phyloP scores from a whole-genome alignment of 2,113 vertebrate genomes.

The Hyperopisus bebe region DNA sequence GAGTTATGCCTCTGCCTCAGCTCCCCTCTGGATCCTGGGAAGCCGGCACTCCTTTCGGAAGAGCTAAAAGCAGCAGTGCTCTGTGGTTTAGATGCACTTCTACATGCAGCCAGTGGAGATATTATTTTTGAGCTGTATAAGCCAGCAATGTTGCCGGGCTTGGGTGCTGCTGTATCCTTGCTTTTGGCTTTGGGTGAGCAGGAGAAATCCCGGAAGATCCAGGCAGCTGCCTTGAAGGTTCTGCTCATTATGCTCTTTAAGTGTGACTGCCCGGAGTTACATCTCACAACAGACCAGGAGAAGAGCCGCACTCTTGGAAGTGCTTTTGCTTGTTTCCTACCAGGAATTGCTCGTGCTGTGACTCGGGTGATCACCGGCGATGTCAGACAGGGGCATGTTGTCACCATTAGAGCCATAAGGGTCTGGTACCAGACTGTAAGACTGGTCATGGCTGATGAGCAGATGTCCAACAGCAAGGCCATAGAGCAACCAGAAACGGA shows the following conservation, averaged over 20 bases:
- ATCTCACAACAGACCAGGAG: slow-evolving; percentile 35
- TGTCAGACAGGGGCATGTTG: slow-evolving; percentile 74
- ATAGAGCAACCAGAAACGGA: slow-evolving; percentile 37
- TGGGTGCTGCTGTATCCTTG: slow-evolving; percentile 78
- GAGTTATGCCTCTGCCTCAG: slow-evolving; percentile 81
- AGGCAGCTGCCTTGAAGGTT: slow-evolving; percentile 68
- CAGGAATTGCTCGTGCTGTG: slow-evolving; percentile 71
- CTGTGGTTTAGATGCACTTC: slow-evolving; percentile 64
- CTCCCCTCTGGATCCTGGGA: slow-evolving; percentile 54
- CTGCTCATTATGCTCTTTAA: slow-evolving; percentile 71
- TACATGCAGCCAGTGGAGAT: slow-evolving; percentile 75
- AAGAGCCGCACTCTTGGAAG: slow-evolving; percentile 58
- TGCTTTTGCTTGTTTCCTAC: slow-evolving; percentile 81
- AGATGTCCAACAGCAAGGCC: slow-evolving; percentile 51
- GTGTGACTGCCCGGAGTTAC: slow-evolving; percentile 69
- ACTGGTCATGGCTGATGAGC: slow-evolving; percentile 74
- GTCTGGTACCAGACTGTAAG: slow-evolving; percentile 66
- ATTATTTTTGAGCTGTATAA: slow-evolving; percentile 68
- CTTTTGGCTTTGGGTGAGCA: slow-evolving; percentile 73
- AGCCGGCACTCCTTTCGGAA: slow-evolving; percentile 60
- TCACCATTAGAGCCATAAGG: slow-evolving; percentile 67
- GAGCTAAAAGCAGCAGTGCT: slow-evolving; percentile 73
- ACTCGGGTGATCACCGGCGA: slow-evolving; percentile 76
- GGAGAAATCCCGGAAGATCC: slow-evolving; percentile 71
- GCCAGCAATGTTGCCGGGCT: slow-evolving; percentile 67